phyloP scores from a whole-genome alignment of 2,888 invertebrate genomes.

The Conchocele bisecta region DNA sequence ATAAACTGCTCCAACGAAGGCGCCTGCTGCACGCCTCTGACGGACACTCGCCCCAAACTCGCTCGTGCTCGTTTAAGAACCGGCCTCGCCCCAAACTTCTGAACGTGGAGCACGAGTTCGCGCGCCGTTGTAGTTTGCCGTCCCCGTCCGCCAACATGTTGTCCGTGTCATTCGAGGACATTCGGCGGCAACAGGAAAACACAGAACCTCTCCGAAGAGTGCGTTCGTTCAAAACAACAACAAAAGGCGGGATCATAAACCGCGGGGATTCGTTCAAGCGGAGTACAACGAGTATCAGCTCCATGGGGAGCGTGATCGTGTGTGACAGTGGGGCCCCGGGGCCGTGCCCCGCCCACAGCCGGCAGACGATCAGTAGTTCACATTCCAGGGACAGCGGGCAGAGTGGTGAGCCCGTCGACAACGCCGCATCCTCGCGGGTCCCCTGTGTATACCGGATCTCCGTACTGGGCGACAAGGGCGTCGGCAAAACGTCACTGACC shows the following conservation, averaged over 20 bases:
- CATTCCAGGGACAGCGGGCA: slow-evolving; percentile 55
- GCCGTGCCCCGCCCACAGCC: slow-evolving; percentile 24
- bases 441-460: slow-evolving; percentile 85
- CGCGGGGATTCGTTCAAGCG: slow-evolving; percentile 96
- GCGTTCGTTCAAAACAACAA: slow-evolving; percentile 96
- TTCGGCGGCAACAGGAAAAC: slow-evolving; percentile 34
- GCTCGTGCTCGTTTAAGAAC: slow-evolving; percentile 76
- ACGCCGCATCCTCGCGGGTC: slow-evolving; percentile 34
- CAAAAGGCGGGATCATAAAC: slow-evolving; percentile 90
- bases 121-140: slow-evolving; percentile 70
- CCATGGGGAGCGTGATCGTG: slow-evolving; percentile 85
- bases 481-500: slow-evolving; percentile 88
- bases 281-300: slow-evolving; percentile 92
- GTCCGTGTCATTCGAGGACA: slow-evolving; percentile 51
- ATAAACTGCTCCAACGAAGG: slow-evolving; percentile 46
- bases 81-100: slow-evolving; percentile 64
- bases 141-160: slow-evolving; percentile 50
- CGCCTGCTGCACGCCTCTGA: slow-evolving; percentile 38
- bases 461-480: slow-evolving; percentile 87
- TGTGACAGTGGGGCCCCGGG: slow-evolving; percentile 73
- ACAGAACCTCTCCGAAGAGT: slow-evolving; percentile 85
- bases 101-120: slow-evolving; percentile 57
- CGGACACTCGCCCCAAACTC: slow-evolving; percentile 66
- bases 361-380: slow-evolving; percentile 53
- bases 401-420: slow-evolving; percentile 45